Percentiles rank a stretch among this genome's conserved stretches.
These are phyloP conservation scores for Vipera latastei DNA, from an alignment of 2,797 vertebrate species.

Conservation along the genomic window DNA sequence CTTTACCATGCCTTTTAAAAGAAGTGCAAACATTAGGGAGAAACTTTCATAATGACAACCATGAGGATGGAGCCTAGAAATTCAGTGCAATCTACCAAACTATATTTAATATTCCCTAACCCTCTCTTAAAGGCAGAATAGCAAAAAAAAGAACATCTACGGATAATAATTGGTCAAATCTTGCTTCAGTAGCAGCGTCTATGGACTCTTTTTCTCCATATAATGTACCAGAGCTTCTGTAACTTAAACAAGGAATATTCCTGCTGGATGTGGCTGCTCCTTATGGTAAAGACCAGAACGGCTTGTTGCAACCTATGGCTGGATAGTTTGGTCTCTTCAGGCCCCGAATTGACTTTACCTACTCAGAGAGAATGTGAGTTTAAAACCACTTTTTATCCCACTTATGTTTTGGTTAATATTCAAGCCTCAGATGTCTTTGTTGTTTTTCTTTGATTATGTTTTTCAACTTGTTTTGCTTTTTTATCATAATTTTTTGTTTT, in stretches of 20 bases:
- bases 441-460: neutral
- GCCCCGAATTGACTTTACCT: neutral
- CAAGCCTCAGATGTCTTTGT: neutral
- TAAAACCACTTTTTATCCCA: neutral
- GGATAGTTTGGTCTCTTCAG: neutral
- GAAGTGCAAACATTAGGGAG: constrained; percentile 42
- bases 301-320: neutral
- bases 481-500: neutral
- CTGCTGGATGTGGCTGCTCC: neutral
- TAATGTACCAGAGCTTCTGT: neutral
- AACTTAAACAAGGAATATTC: neutral
- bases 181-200: neutral
- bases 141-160: neutral
- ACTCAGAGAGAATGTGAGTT: neutral
- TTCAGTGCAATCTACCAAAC: neutral
- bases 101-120: neutral
- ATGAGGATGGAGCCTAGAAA: neutral
- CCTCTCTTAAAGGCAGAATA: neutral
- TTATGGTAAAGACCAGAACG: neutral
- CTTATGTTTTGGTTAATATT: neutral
- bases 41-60: constrained; percentile 32
- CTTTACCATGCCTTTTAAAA: constrained; percentile 47
- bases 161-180: neutral
- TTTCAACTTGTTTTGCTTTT: neutral
- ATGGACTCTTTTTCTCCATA: neutral